Conservation (phyloP, 2,113 vertebrate species). For the Lonchura striata region DNA sequence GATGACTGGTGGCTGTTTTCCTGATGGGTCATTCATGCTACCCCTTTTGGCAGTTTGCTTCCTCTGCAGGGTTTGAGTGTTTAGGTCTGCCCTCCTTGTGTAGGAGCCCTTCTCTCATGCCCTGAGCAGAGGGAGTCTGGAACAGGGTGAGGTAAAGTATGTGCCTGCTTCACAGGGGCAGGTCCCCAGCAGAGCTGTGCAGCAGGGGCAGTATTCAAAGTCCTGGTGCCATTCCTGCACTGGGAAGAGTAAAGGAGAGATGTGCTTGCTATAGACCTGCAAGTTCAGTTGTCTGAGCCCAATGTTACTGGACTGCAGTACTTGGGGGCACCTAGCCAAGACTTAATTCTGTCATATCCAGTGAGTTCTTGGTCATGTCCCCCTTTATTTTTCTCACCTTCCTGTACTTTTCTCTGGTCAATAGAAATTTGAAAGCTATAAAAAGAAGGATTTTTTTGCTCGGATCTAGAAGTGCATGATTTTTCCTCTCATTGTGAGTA, state of each 20-base stretch:
- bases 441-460: not conserved
- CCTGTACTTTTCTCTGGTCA: not conserved
- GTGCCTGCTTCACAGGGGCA: fast-evolving
- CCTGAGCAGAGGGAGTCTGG: fast-evolving
- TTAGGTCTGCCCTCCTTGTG: not conserved
- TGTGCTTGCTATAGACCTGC: not conserved
- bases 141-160: fast-evolving
- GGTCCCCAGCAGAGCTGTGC: not conserved
- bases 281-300: not conserved
- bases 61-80: not conserved
- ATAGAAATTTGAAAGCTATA: not conserved
- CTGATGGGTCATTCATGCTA: not conserved
- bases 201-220: fast-evolving
- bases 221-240: not conserved
- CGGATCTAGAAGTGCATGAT: not conserved
- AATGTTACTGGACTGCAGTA: not conserved
- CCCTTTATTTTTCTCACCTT: not conserved
- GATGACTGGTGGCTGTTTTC: not conserved
- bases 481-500: constrained; percentile 16
- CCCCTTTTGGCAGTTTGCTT: not conserved
- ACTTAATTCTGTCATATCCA: not conserved
- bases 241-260: not conserved
- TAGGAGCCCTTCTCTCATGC: not conserved
- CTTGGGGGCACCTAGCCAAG: not conserved
- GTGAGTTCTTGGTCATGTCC: not conserved